Evolutionary conservation across 1,140 invertebrate genomes (phyloP), one percentile per base, ranked within the genome.

Genomic region (Cotesia glomerata): DNA sequence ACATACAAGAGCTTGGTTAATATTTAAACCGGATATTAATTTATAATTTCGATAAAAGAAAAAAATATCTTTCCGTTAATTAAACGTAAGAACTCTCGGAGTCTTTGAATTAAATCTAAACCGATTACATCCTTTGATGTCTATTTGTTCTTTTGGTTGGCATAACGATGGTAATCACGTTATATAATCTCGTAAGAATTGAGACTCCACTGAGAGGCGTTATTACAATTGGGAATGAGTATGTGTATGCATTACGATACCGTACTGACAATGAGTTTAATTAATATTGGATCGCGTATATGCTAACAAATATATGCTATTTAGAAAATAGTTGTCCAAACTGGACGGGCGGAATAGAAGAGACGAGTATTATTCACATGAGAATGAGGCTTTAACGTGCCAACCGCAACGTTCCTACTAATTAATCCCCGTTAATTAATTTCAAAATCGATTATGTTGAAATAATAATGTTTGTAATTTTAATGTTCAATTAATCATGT

Each of bases 351-450:
- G 4, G 26, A 58, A 58, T 8, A 18, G 18, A 26, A 18, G 56
- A 18, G 56, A 58, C 11, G 56, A 5, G 13, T 49, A 35, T 67
- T 7, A 67, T 67, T 54, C 51, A 52, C 18, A 67, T 58, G 32
- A 18, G 9, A 9, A 32, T 45, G 11, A n/a, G 58, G n/a, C 51
- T 45, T 72, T 66, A 35, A 66, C 13, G n/a, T 16, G 4, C 13
- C 7, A 58, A 39, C 70, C 34, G 7, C 62, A 64, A 34, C 18
- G 54, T 65, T 59, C 26, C 52, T 5, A 66, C 54, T 72, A 72
- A 72, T 72, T 72, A 72, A 66, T 72, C 63, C 58, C 26, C 63
- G 35, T 66, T 72, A 72, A 72, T 72, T 72, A 72, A 72, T 66
- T 35, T 45, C 54, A 35, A 39, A 66, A 72, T 72, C 52, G 63